These are phyloP conservation scores for Cinara cedri DNA, from an alignment of 2,888 invertebrate species.

Conservation along the genomic window DNA sequence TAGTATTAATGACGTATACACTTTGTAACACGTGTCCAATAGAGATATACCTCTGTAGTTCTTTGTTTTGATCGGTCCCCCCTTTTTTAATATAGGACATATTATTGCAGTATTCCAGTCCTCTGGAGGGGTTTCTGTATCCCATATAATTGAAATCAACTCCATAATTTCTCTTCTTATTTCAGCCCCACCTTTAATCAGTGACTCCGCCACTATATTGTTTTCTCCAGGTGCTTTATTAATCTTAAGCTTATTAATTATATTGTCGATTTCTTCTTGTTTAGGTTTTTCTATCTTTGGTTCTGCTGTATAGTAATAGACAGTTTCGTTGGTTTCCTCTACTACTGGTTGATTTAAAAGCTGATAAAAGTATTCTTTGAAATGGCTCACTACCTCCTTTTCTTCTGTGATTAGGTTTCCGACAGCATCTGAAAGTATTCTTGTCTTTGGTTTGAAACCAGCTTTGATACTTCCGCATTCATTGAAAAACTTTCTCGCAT, in stretches of 20 bases:
- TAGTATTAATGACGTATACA: slow-evolving; percentile 1
- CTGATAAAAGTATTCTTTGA: slow-evolving; percentile 30
- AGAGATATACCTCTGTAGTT: slow-evolving; percentile 17
- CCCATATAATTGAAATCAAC: slow-evolving; percentile 1
- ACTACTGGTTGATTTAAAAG: slow-evolving; percentile 35
- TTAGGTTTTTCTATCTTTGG: slow-evolving; percentile 8
- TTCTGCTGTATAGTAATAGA: slow-evolving; percentile 24
- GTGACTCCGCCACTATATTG: slow-evolving; percentile 50
- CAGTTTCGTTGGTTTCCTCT: slow-evolving; percentile 9
- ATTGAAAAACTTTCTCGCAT: slow-evolving; percentile 36
- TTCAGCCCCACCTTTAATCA: slow-evolving; percentile 20
- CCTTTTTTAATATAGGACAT: slow-evolving; percentile 21
- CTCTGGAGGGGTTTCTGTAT: slow-evolving; percentile 10
- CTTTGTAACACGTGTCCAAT: slow-evolving; percentile 2
- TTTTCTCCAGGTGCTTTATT: slow-evolving; percentile 59
- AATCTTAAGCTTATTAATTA: slow-evolving; percentile 1
- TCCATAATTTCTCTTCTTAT: slow-evolving; percentile 17
- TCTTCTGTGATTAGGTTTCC: no score
- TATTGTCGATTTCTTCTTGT: slow-evolving; percentile 18
- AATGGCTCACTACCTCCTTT: no score
- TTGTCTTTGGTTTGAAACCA: slow-evolving; percentile 40
- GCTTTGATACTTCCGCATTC: slow-evolving; percentile 41
- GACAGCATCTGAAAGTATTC: slow-evolving; percentile 9
- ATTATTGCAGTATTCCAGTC: slow-evolving; percentile 19
- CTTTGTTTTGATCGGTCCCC: slow-evolving; percentile 3